Conservation (phyloP, 2,888 invertebrate species). For the Clusia tigrina region DNA sequence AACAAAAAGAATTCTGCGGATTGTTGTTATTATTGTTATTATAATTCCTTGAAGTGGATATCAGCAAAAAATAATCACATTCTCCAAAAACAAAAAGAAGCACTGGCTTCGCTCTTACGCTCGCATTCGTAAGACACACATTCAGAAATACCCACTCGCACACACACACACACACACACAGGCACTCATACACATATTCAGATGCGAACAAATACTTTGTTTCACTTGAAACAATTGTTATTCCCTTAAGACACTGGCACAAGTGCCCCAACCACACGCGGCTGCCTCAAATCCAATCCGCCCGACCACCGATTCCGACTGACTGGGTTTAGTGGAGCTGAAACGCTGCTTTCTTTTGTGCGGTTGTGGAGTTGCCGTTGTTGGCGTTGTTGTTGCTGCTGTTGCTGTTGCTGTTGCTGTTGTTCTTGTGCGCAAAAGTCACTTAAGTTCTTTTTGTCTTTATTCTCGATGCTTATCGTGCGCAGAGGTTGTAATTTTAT, state of each 20-base stretch:
- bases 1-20: constrained; percentile 56
- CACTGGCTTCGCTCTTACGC: constrained; percentile 18
- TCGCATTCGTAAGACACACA: constrained; percentile 5
- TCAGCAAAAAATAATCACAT: constrained; percentile 61
- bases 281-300: not conserved
- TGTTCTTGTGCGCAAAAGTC: constrained; percentile 4
- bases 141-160: no score
- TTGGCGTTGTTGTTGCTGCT: not conserved
- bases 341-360: not conserved
- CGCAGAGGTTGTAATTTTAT: not conserved
- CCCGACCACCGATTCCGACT: not conserved
- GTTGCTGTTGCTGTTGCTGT: not conserved
- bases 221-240: constrained; percentile 56
- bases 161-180: no score
- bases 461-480: constrained; percentile 7
- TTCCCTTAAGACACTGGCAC: constrained; percentile 35
- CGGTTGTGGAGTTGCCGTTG: no score
- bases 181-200: constrained; percentile 1
- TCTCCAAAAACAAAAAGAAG: constrained; percentile 40
- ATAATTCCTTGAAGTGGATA: constrained; percentile 63
- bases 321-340: not conserved
- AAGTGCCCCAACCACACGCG: constrained; percentile 9
- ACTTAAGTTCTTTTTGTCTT: constrained; percentile 3
- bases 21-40: constrained; percentile 63
- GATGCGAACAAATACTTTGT: constrained; percentile 43